Evolutionary conservation across 2,888 invertebrate genomes (phyloP).

Genomic region (Automeris io): DNA sequence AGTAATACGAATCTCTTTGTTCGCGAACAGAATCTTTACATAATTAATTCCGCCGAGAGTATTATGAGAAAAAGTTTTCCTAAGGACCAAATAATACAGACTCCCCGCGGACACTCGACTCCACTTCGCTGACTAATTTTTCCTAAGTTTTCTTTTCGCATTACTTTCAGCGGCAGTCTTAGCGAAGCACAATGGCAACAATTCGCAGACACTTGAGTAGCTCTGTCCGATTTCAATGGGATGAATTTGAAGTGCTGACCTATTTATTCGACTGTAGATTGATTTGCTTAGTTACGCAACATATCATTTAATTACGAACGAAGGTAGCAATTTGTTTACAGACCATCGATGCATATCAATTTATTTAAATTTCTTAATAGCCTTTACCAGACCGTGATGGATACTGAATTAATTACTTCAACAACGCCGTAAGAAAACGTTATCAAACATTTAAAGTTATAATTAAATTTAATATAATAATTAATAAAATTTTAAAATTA

Average conservation of each 20-base stretch:
- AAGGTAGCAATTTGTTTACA: conserved; percentile 22
- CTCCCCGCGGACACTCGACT: conserved; percentile 32
- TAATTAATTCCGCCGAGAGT: conserved; percentile 50
- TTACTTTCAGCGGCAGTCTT: conserved; percentile 43
- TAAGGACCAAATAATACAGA: conserved; percentile 42
- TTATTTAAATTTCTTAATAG: conserved; percentile 8
- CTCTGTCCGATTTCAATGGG: conserved; percentile 1
- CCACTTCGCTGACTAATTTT: conserved; percentile 45
- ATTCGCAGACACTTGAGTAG: conserved; percentile 14
- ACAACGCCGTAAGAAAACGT: not conserved
- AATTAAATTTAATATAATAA: not conserved
- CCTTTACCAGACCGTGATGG: not conserved
- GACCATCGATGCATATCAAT: conserved; percentile 21
- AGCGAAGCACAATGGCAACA: conserved; percentile 39
- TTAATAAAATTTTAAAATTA: conserved; percentile 19
- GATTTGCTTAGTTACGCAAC: conserved; percentile 31
- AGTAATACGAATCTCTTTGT: conserved; percentile 40
- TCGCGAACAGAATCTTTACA: conserved; percentile 42
- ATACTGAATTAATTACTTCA: not conserved
- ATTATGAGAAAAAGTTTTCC: conserved; percentile 40
- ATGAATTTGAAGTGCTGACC: conserved; percentile 21
- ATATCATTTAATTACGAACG: conserved; percentile 22
- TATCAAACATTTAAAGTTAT: not conserved
- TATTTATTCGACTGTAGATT: conserved; percentile 25
- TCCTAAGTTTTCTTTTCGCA: conserved; percentile 46